These are phyloP conservation scores for Onychorhynchus coronatus DNA, from an alignment of 2,113 vertebrate species.

Conservation along the genomic window DNA sequence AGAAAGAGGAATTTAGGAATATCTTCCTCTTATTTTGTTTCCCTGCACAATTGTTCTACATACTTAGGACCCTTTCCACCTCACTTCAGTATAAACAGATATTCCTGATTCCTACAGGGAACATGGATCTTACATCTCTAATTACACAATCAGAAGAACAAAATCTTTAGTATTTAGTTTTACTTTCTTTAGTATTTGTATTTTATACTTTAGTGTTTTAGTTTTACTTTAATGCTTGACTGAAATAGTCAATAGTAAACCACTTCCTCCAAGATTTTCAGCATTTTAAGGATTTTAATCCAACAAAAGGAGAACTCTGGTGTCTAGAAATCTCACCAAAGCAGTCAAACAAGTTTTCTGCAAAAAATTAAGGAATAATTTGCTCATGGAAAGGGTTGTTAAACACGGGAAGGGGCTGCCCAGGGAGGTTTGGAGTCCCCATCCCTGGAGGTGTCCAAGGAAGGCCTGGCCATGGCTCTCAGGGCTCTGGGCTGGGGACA, in stretches of 20 bases:
- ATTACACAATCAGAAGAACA: background rate
- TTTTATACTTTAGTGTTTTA: too few species aligned
- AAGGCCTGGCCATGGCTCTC: background rate
- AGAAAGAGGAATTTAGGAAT: background rate
- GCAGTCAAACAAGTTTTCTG: background rate
- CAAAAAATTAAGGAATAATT: background rate
- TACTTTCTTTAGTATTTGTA: background rate
- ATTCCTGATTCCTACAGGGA: background rate
- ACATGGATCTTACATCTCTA: background rate
- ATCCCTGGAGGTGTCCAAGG: background rate
- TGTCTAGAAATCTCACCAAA: background rate
- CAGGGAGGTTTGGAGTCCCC: background rate
- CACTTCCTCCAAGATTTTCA: background rate
- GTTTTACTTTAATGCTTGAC: background rate
- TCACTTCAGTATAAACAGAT: background rate
- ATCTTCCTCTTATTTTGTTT: background rate
- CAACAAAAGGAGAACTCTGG: background rate
- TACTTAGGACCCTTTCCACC: background rate
- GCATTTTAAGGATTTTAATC: background rate
- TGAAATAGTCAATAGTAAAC: background rate
- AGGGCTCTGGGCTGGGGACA: background rate
- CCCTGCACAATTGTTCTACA: background rate
- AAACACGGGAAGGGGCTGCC: rapidly evolving
- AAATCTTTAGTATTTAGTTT: background rate
- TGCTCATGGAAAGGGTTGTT: rapidly evolving